These are phyloP conservation scores for Eilema caniola DNA, from an alignment of 2,888 invertebrate genomes.

Conservation along the genomic window DNA sequence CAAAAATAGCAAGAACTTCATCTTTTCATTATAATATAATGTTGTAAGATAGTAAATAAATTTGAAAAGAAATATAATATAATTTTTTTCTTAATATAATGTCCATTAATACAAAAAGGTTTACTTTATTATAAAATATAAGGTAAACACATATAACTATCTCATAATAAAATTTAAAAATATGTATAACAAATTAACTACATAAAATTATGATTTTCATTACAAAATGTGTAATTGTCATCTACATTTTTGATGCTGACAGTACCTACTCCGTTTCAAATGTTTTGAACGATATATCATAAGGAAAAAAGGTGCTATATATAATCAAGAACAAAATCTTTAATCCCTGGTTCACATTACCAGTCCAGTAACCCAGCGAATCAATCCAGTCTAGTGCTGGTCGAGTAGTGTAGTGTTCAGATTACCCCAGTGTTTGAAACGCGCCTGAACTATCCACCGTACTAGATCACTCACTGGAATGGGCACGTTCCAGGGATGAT, in stretches of 20 bases:
- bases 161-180: neutral
- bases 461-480: too few species aligned
- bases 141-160: neutral
- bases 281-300: neutral
- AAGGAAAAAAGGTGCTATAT: neutral
- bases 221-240: too few species aligned
- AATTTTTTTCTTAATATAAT: neutral
- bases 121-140: neutral
- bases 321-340: neutral
- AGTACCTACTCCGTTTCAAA: neutral
- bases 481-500: too few species aligned
- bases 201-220: neutral
- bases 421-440: too few species aligned
- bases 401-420: too few species aligned
- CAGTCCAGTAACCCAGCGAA: too few species aligned
- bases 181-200: neutral
- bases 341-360: too few species aligned
- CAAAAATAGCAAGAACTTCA: neutral
- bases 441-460: too few species aligned
- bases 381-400: too few species aligned
- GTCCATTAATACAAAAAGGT: neutral
- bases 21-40: neutral
- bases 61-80: neutral
- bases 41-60: too few species aligned
- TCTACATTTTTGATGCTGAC: neutral